phyloP scores from a whole-genome alignment of 2,888 invertebrate species.

The Micoletzkya japonica region DNA sequence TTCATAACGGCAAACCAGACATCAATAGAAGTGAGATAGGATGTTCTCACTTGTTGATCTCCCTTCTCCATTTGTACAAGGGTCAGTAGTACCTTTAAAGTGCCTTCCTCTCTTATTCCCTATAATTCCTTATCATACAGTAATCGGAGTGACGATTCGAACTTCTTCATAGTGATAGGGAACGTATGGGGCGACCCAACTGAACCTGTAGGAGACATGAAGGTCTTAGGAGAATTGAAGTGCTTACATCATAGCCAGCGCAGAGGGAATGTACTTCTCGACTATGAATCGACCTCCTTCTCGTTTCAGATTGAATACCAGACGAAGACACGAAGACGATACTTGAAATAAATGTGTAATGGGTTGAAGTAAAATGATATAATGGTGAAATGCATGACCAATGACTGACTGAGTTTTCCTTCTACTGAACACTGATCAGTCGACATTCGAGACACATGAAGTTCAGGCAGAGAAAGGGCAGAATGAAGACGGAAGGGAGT shows the following conservation, averaged over 20 bases:
- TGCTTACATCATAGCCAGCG: slow-evolving; percentile 60
- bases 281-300: slow-evolving; percentile 58
- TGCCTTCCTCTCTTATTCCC: no score
- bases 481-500: slow-evolving; percentile 46
- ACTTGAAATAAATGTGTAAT: slow-evolving; percentile 39
- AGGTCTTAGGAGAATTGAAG: no score
- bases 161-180: slow-evolving; percentile 63
- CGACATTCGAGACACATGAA: slow-evolving; percentile 48
- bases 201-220: slow-evolving; percentile 30
- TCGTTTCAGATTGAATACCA: slow-evolving; percentile 53
- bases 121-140: slow-evolving; percentile 36
- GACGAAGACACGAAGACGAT: slow-evolving; percentile 56
- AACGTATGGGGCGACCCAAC: slow-evolving; percentile 59
- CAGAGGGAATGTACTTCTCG: slow-evolving; percentile 54
- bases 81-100: slow-evolving; percentile 54
- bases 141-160: slow-evolving; percentile 62
- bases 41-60: slow-evolving; percentile 53
- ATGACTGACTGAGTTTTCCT: slow-evolving; percentile 53
- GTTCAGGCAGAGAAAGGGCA: slow-evolving; percentile 51
- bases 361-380: neutral
- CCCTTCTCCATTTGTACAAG: slow-evolving; percentile 63
- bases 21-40: slow-evolving; percentile 60
- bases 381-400: no score
- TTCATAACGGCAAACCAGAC: slow-evolving; percentile 59
- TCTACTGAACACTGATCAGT: slow-evolving; percentile 52